A percentile compares a stretch with the other conserved stretches of the same genome.
phyloP scores from a whole-genome alignment of 2,113 vertebrate species.

The Perccottus glenii region DNA sequence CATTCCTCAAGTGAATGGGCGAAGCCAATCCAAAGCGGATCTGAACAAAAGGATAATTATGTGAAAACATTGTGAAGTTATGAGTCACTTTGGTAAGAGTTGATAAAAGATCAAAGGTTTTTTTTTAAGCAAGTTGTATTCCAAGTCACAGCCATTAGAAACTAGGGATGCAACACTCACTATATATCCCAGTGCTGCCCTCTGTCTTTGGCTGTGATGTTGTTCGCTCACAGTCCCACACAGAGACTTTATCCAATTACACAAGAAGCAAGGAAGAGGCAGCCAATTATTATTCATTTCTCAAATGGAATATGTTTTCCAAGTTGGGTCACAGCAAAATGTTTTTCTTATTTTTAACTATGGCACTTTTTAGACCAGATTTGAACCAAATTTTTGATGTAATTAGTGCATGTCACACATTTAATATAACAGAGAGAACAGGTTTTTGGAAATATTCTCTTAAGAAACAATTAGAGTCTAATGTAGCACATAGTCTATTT shows the following conservation, averaged over 20 bases:
- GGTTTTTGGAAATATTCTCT: no score
- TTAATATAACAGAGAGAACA: no score
- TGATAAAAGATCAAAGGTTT: background rate
- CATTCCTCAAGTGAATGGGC: slow-evolving; percentile 28
- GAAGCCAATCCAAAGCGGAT: slow-evolving; percentile 51
- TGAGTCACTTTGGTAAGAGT: background rate
- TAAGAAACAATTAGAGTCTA: no score
- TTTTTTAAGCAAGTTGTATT: background rate
- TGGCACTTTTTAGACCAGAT: background rate
- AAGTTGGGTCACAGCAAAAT: background rate
- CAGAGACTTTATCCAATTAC: slow-evolving; percentile 33
- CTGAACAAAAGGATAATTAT: slow-evolving; percentile 29
- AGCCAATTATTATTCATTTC: slow-evolving; percentile 1
- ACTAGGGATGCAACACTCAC: background rate
- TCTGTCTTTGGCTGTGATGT: slow-evolving; percentile 33
- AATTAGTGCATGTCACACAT: no score
- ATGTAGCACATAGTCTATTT: no score
- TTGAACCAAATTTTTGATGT: no score
- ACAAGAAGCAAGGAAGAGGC: slow-evolving; percentile 14
- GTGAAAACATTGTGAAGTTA: slow-evolving; percentile 20
- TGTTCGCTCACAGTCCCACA: slow-evolving; percentile 19
- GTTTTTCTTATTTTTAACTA: background rate
- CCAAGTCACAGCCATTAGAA: background rate
- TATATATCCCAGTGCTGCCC: slow-evolving; percentile 47
- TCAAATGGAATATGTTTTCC: slow-evolving; percentile 11